Base-by-base conservation (phyloP, 92 coral and sea anemone species). In the Heteractis magnifica region DNA sequence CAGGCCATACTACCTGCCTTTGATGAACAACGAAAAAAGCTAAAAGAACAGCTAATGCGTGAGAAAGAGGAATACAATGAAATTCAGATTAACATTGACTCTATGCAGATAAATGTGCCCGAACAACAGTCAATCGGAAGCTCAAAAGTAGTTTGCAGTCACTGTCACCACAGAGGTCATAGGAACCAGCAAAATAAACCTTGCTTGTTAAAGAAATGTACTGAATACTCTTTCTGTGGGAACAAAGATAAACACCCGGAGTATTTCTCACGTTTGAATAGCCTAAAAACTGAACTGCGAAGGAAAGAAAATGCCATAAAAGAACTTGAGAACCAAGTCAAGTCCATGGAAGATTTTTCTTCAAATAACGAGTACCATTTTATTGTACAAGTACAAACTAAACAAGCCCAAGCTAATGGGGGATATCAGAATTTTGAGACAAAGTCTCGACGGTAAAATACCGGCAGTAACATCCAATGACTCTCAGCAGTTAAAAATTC, bases 371-470 rank as follows among this genome's bases (percentile, higher is more conserved):
- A 74, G 70, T 75, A 51, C 60, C 71, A 75, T 8, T 84, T 84
- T 21, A 34, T 84, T 5, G 75, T 75, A 52, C 56, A 53, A 6
- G 12, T 84, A 84, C 20, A 84, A 84, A 52, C 6, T 60, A 21
- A 84, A 84, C 62, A 84, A 84, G 77, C 56, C 77, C 5, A 84
- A 84, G 44, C 82, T 84, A 41, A 84, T 84, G 87, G 50, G 52
- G 34, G 49, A 76, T 72, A 52, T 83, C 51, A 68, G 73, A n/a
- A 21, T 83, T 79, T 60, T 83, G 51, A 79, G 86, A 26, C 14
- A 75, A 16, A 72, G 62, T 18, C 51, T 76, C 6, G 86, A 83
- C 76, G 86, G 82, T 11, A 83, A 83, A 49, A 83, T 83, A 15
- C 86, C 83, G 6, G 19, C 49, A 18, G 20, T 53, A 20, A 50